Evolutionary conservation across 2,888 invertebrate species (phyloP), one percentile per base, ranked within the genome.

Genomic region (Pammene fasciana): DNA sequence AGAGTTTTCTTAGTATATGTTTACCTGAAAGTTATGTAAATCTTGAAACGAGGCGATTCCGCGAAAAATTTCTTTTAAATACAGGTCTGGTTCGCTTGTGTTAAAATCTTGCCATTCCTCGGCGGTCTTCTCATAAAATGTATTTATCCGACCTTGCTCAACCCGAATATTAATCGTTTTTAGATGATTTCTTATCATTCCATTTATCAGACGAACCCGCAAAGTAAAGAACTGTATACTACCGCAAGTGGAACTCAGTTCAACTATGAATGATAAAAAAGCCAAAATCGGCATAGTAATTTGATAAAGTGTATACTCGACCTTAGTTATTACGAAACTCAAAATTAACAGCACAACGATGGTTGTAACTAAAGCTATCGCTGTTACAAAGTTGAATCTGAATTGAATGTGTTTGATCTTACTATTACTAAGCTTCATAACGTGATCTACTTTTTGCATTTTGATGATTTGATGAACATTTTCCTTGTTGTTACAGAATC

Each of bases 361-460:
- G n/a, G n/a, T n/a, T 61, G 46, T 8, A 7, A 64, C 14, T 2
- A 81, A 34, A 34, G 70, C n/a, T 0, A 65, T 9, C 7, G 83
- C 46, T 3, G 79, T 74, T 2, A 70, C 2, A 9, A 72, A 38
- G 67, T 82, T 82, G 8, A 71, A 68, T 14, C 67, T 72, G 59
- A 74, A 76, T 38, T 81, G 54, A 0, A 81, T 60, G 4, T 43
- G 11, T 59, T 82, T 79, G 2, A 86, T 72, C 68, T 78, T 77
- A 50, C 78, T 83, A 6, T 78, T 75, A 11, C 84, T 75, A 34
- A 88, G 72, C 26, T 80, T 82, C 82, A 89, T 82, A 1, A 80
- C 65, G 34, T 84, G 79, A 61, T 89, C 86, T 1, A 88, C 78
- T 71, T 82, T 76, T 74, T 89, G 87, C 62, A 88, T 74, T 74